Evolutionary conservation across 2,888 invertebrate genomes (phyloP), one percentile per base, ranked within the genome.

Genomic region (Chaetogeoica ovagalla): DNA sequence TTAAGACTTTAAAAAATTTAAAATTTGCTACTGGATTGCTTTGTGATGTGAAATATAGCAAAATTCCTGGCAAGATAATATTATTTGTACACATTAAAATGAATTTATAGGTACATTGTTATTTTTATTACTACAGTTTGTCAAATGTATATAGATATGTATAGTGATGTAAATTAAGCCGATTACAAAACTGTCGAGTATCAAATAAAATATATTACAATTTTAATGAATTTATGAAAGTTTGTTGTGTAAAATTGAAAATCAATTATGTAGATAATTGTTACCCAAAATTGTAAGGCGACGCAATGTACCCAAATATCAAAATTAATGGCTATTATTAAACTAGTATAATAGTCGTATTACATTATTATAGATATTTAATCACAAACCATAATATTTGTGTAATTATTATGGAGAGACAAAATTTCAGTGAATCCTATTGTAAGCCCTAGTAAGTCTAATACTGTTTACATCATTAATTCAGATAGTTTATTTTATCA

Each of bases 251-350:
- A 59, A 59, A 57, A 75, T 75, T 65, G 57, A 57, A 75, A 75
- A 75, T 59, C 23, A 75, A 65, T 75, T 59, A 68, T 68, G 59
- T 59, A 68, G 57, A 75, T 68, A 75, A 75, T 75, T 75, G 65
- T 68, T 43, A 75, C 43, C 43, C n/a, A n/a, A 59, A 75, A 66
- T 30, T 48, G 57, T 68, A 68, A 23, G 66, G 75, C 66, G 48
- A 6, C 43, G 6, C 43, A 66, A 59, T 30, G 23, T 13, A 75
- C 23, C 66, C 59, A 59, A 13, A 13, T 48, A 48, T 13, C 15
- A 48, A 68, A 75, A 59, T 75, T 59, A 75, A 68, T 68, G 48
- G 30, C 66, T 68, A 68, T 75, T 48, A 75, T 68, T 68, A 15
- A 68, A 66, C 57, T 66, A 75, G 66, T 66, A 59, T 21, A 57